Evolutionary conservation across 2,888 invertebrate species (phyloP), one percentile per base, ranked within the genome.

Genomic region (Zeuzera pyrina): DNA sequence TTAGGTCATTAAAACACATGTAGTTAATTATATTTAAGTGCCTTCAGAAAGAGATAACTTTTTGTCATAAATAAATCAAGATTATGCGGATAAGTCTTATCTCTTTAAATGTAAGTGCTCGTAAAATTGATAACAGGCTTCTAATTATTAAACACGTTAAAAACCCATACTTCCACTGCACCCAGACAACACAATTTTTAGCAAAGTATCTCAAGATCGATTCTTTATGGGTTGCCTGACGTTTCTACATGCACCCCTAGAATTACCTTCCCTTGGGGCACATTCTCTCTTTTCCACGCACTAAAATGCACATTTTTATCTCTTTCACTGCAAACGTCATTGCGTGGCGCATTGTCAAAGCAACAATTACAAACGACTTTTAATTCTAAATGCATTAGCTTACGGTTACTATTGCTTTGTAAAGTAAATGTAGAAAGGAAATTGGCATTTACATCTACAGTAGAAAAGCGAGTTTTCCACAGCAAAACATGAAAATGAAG

Each of bases 271-370:
- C 68, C 68, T 65, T 37, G 45, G 43, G 41, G 47, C 49, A 38
- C 30, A 3, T 25, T 43, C 7, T 68, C 77, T 57, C 70, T 47
- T 42, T 74, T 58, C 32, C 52, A 47, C 68, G 10, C 41, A 12
- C 16, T 33, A 30, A 25, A 39, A 41, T 41, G 33, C 34, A 36
- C 56, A 55, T 52, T 34, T 38, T 52, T 41, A 29, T 70, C 67
- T 50, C 65, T 53, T 50, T 64, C 56, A 47, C 42, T 69, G 59
- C 67, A 77, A 81, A 79, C 83, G 79, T 79, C 79, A 81, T 70
- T 71, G 79, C 77, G 73, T 73, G 69, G 78, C 78, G 79, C 81
- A 77, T 77, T 78, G 81, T 79, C 77, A 74, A 58, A 56, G 22
- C 36, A 38, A 22, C 31, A 34, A 35, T 28, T 26, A 23, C 42